Percentiles rank a stretch among this genome's conserved stretches.
These are phyloP conservation scores for Anguilla japonica DNA, from an alignment of 2,113 vertebrate genomes.

Conservation along the genomic window DNA sequence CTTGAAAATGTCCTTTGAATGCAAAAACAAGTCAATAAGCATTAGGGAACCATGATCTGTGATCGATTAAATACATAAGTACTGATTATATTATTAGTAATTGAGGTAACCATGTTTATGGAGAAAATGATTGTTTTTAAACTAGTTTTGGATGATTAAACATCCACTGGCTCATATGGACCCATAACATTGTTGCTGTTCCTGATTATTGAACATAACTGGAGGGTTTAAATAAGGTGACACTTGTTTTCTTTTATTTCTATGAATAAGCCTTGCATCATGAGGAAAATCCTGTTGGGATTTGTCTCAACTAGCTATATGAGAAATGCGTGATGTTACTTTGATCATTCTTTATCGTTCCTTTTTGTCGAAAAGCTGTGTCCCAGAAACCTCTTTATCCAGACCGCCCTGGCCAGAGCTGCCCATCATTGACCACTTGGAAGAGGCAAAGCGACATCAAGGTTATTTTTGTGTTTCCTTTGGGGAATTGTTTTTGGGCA, in stretches of 20 bases:
- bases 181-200: background rate
- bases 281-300: background rate
- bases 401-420: conserved; percentile 77
- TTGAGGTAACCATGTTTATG: too few relatives aligned
- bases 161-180: too few relatives aligned
- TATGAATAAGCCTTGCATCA: background rate
- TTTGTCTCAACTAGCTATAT: background rate
- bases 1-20: too few relatives aligned
- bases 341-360: background rate
- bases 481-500: background rate
- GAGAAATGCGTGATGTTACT: background rate
- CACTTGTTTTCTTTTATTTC: background rate
- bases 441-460: conserved; percentile 67
- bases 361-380: conserved; percentile 49
- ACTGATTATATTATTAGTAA: too few relatives aligned
- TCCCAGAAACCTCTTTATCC: conserved; percentile 76
- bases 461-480: conserved; percentile 53
- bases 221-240: too few relatives aligned
- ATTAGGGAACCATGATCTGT: too few relatives aligned
- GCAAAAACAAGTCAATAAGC: too few relatives aligned
- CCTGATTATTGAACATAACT: too few relatives aligned
- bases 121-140: too few relatives aligned
- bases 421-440: conserved; percentile 61
- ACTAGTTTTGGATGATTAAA: too few relatives aligned
- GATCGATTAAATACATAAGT: too few relatives aligned